A percentile compares a stretch with the other conserved stretches of the same genome.
Evolutionary conservation across 2,113 vertebrate species (phyloP).

Genomic region (Amphiprion percula): DNA sequence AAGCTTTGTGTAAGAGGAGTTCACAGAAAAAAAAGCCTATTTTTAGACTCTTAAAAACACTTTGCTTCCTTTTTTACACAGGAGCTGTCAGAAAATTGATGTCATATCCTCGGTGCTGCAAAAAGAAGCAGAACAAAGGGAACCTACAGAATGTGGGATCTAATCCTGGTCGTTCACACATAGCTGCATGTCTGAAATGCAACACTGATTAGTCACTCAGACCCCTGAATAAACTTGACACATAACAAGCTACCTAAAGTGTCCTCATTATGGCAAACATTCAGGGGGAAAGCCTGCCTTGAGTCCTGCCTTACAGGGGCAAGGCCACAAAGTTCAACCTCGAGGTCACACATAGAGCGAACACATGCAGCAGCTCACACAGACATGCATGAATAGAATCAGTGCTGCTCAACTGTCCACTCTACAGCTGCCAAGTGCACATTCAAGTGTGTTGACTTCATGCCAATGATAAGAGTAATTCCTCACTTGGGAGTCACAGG

Average conservation of each 20-base stretch:
- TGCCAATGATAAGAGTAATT: conserved; percentile 64
- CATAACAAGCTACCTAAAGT: conserved; percentile 40
- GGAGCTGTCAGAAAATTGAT: conserved; percentile 14
- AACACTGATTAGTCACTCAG: conserved; percentile 44
- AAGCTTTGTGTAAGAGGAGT: too few species aligned
- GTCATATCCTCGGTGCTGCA: conserved; percentile 8
- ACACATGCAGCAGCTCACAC: conserved; percentile 39
- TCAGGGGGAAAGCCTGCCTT: conserved; percentile 20
- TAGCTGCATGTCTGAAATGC: conserved; percentile 41
- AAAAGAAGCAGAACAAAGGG: neutral
- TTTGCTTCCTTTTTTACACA: neutral
- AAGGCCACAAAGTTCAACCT: conserved; percentile 32
- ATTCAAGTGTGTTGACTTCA: conserved; percentile 41
- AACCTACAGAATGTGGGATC: conserved; percentile 22
- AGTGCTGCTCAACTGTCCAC: conserved; percentile 38
- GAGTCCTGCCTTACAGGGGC: conserved; percentile 53
- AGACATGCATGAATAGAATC: conserved; percentile 49
- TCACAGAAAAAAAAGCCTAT: too few species aligned
- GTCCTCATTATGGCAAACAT: conserved; percentile 31
- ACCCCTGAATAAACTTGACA: conserved; percentile 58
- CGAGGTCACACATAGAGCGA: conserved; percentile 35
- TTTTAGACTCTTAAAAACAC: neutral
- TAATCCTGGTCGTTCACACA: conserved; percentile 8
- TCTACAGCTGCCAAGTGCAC: conserved; percentile 60
- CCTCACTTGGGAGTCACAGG: conserved; percentile 50